phyloP scores from a whole-genome alignment of 1,140 invertebrate species.

The Orchestia grillus region DNA sequence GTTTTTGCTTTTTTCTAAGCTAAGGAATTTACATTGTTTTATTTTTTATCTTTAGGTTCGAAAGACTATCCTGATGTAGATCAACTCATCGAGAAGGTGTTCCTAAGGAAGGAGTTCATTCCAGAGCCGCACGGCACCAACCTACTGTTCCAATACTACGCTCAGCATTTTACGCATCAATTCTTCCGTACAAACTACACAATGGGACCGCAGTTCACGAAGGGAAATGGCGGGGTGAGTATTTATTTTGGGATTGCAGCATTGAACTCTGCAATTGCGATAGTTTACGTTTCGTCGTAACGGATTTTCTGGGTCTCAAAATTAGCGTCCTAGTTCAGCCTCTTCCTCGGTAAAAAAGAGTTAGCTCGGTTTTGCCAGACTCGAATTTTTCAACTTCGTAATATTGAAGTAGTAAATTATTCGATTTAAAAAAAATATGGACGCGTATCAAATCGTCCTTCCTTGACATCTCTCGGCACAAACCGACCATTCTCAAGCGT shows the following conservation, averaged over 20 bases:
- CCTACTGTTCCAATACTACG: constrained; percentile 72
- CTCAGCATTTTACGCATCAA: constrained; percentile 73
- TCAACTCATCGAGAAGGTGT: constrained; percentile 69
- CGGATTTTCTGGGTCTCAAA: no score
- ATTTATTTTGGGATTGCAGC: not conserved
- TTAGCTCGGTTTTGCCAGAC: no score
- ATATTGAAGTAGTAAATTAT: no score
- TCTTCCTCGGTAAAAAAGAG: no score
- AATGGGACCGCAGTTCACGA: constrained; percentile 71
- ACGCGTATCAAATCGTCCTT: no score
- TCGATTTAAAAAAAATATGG: no score
- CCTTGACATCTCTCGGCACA: no score
- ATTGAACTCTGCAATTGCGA: not conserved
- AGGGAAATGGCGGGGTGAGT: constrained; percentile 72
- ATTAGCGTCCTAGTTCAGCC: not conserved
- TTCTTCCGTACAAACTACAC: constrained; percentile 73
- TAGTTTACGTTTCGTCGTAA: not conserved
- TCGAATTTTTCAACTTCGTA: no score
- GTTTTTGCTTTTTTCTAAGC: not conserved
- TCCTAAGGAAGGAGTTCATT: constrained; percentile 71
- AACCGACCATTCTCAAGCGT: no score
- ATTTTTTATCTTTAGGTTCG: not conserved
- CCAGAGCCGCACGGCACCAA: constrained; percentile 72
- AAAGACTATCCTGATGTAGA: constrained; percentile 62
- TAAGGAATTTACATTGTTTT: not conserved